These are phyloP conservation scores for Procambarus virginalis DNA, from an alignment of 1,140 invertebrate species.

Conservation along the genomic window DNA sequence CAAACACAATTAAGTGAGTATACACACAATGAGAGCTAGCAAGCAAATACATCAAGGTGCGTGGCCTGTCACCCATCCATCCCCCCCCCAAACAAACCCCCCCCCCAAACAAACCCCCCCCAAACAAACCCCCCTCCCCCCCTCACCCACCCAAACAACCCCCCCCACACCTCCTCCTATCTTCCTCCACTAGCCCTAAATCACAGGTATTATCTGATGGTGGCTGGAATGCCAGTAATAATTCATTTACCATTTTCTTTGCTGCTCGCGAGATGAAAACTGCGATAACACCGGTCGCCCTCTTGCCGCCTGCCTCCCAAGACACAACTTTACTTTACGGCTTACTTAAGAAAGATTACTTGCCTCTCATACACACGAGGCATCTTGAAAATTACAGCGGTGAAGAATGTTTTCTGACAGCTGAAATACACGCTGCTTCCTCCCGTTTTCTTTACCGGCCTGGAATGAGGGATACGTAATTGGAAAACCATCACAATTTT, in stretches of 20 bases:
- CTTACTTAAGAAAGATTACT: not conserved
- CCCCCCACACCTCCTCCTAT: not conserved
- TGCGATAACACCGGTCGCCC: not conserved
- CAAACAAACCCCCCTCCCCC: too few species aligned
- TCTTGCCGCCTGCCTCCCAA: not conserved
- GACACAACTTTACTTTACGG: not conserved
- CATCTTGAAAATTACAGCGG: not conserved
- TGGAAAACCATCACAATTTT: constrained; percentile 24
- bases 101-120: too few species aligned
- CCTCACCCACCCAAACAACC: not conserved
- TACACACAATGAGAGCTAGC: too few species aligned
- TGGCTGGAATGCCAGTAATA: constrained; percentile 51
- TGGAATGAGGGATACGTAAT: constrained; percentile 5
- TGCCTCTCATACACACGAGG: not conserved
- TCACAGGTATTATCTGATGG: constrained; percentile 51
- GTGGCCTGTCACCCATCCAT: too few species aligned
- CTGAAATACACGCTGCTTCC: not conserved
- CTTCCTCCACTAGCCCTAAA: constrained; percentile 6
- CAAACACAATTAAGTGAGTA: too few species aligned
- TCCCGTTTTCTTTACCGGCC: not conserved
- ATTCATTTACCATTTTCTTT: constrained; percentile 58
- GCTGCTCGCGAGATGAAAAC: constrained; percentile 17
- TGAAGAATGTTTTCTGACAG: too few species aligned
- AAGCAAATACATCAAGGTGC: too few species aligned
- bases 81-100: too few species aligned